A percentile compares a stretch with the other conserved stretches of the same genome.
Evolutionary conservation across 2,797 vertebrate genomes (phyloP).

Genomic region (Oceanodroma leucorhoa): DNA sequence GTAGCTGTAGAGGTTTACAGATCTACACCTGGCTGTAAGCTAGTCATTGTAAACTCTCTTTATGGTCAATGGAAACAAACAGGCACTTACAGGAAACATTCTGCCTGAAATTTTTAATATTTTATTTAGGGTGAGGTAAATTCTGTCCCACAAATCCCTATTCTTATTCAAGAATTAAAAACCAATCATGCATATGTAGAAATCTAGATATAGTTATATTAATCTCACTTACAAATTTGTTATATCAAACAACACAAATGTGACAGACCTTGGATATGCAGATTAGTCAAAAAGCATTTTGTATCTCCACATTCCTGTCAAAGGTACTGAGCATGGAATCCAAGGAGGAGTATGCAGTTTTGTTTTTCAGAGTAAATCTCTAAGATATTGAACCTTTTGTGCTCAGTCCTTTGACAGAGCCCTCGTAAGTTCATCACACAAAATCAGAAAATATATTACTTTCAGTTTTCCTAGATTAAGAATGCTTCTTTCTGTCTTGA

Average conservation of each 20-base stretch:
- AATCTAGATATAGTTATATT: background rate
- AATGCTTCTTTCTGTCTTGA: background rate
- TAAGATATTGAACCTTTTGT: background rate
- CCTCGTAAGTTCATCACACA: background rate
- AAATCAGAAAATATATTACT: background rate
- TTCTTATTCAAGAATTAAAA: background rate
- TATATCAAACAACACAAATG: background rate
- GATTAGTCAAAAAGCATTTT: background rate
- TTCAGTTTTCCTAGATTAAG: background rate
- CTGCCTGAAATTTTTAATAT: background rate
- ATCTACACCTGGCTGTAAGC: background rate
- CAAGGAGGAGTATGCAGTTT: background rate
- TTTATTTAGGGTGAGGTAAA: background rate
- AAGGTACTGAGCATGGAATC: background rate
- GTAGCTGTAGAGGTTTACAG: background rate
- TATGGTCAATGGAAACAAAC: background rate
- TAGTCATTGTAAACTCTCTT: background rate
- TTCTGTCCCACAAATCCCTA: background rate
- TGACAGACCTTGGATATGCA: background rate
- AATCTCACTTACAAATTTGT: background rate
- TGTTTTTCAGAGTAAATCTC: background rate
- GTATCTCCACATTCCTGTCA: rapidly evolving
- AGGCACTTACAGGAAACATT: background rate
- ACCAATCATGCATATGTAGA: background rate
- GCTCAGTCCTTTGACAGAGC: background rate